These are phyloP conservation scores for Steinernema hermaphroditum DNA, from an alignment of 2,888 invertebrate genomes.

Conservation along the genomic window DNA sequence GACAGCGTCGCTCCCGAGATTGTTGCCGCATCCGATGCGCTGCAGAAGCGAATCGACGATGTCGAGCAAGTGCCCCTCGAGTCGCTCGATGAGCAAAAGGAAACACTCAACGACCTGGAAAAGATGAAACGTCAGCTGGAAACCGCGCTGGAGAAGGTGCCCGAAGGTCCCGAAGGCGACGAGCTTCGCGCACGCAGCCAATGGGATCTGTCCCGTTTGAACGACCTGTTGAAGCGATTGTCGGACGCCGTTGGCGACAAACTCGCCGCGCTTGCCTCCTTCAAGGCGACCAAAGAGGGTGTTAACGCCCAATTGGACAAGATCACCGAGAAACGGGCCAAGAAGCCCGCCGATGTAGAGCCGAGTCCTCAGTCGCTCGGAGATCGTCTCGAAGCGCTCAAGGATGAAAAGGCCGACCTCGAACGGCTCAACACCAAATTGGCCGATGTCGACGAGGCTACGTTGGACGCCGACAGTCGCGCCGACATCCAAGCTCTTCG, in stretches of 20 bases:
- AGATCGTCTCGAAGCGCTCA: constrained; percentile 5
- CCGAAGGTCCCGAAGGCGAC: constrained; percentile 38
- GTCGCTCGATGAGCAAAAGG: constrained; percentile 4
- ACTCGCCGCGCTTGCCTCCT: constrained; percentile 49
- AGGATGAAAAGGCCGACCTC: background rate
- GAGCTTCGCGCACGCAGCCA: constrained; percentile 47
- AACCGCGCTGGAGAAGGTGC: constrained; percentile 30
- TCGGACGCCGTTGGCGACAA: constrained; percentile 49
- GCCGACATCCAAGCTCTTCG: background rate
- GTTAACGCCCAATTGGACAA: constrained; percentile 35
- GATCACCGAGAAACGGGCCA: constrained; percentile 16
- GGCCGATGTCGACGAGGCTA: background rate
- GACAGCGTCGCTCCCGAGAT: constrained; percentile 29
- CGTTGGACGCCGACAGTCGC: background rate
- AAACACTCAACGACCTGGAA: constrained; percentile 26
- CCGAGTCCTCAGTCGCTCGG: background rate
- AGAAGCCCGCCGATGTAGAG: background rate
- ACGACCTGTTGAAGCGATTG: constrained; percentile 46
- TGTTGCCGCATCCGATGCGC: constrained; percentile 34
- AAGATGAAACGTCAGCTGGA: constrained; percentile 12
- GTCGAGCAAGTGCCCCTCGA: background rate
- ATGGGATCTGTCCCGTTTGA: constrained; percentile 48
- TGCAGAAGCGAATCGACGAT: constrained; percentile 34
- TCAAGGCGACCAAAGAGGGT: constrained; percentile 47
- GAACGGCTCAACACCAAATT: background rate